These are phyloP conservation scores for Sympetrum striolatum DNA, from an alignment of 2,888 invertebrate species.

Conservation along the genomic window DNA sequence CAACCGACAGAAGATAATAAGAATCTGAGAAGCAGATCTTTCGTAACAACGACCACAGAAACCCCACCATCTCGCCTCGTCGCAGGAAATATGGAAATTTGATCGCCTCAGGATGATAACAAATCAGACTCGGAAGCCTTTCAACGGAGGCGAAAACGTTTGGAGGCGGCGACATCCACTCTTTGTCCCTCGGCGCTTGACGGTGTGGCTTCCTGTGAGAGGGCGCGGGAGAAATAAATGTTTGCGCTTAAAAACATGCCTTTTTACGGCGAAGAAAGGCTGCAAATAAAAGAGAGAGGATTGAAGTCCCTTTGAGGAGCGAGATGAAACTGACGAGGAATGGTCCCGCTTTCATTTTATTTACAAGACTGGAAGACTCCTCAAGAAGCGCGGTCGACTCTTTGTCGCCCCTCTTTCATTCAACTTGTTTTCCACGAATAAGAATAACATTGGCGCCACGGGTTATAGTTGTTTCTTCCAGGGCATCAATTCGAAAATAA, in stretches of 20 bases:
- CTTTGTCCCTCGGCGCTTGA: background rate
- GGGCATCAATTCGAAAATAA: no score
- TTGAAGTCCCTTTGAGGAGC: background rate
- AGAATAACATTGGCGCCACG: background rate
- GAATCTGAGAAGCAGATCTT: no score
- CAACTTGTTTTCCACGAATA: background rate
- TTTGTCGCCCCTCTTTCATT: background rate
- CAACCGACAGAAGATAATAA: no score
- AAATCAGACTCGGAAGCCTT: background rate
- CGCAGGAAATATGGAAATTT: background rate
- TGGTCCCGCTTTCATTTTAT: background rate
- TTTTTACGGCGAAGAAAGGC: background rate
- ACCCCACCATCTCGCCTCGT: no score
- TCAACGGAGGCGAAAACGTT: background rate
- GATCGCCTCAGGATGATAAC: background rate
- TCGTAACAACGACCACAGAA: no score
- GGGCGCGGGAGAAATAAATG: background rate
- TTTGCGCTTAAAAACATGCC: background rate
- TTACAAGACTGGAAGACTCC: background rate
- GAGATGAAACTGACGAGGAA: background rate
- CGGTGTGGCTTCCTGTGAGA: background rate
- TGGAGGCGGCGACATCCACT: background rate
- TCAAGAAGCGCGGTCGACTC: background rate
- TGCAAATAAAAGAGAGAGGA: background rate
- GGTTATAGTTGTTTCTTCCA: background rate